Evolutionary conservation across 2,113 vertebrate species (phyloP).

Genomic region (Pachyramphus minor): DNA sequence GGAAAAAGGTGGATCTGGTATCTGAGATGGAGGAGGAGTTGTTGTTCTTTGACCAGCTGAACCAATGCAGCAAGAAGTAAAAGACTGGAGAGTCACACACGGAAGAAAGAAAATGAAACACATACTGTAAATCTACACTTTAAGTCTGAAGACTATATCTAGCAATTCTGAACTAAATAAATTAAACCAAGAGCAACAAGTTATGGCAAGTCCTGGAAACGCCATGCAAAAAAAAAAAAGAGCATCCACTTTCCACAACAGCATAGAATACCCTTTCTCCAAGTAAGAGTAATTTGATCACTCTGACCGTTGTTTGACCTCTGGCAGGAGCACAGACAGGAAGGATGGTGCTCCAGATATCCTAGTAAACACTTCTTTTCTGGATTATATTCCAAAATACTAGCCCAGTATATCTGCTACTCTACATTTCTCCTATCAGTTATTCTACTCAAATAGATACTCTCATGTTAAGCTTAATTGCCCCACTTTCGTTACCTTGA

Average conservation of each 20-base stretch:
- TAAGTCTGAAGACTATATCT: not conserved
- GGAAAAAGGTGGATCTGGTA: slow-evolving; percentile 91
- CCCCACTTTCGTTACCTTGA: not conserved
- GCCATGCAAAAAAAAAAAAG: not conserved
- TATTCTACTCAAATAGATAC: not conserved
- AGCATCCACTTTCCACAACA: not conserved
- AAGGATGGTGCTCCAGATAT: not conserved
- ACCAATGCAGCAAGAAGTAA: slow-evolving; percentile 94
- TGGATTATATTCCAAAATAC: not conserved
- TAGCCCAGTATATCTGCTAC: not conserved
- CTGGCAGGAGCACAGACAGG: not conserved
- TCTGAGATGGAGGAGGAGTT: slow-evolving; percentile 94
- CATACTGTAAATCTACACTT: not conserved
- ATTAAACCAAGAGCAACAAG: not conserved
- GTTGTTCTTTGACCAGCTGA: slow-evolving; percentile 96
- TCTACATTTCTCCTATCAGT: not conserved
- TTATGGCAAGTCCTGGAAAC: not conserved
- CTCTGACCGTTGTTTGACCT: not conserved
- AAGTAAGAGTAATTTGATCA: not conserved
- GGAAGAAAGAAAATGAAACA: slow-evolving; percentile 4
- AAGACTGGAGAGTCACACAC: slow-evolving; percentile 75
- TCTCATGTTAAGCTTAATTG: not conserved
- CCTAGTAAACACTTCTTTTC: not conserved
- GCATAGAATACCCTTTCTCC: not conserved
- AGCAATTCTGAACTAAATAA: not conserved